Percentiles rank a stretch among this genome's conserved stretches.
Conservation (phyloP, 1,140 invertebrate genomes). For the Piezodorus guildinii region DNA sequence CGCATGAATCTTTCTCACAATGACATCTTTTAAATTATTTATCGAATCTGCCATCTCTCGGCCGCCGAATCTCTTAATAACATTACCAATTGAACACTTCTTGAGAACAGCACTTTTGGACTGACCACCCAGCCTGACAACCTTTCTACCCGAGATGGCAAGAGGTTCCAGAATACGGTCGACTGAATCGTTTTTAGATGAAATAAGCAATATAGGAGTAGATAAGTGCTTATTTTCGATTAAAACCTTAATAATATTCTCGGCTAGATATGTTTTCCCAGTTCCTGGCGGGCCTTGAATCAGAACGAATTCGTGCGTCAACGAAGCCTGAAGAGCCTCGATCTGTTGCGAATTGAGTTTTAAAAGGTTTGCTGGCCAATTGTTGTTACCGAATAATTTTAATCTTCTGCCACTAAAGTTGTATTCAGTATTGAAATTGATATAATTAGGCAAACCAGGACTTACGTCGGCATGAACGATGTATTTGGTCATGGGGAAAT, state of each 20-base stretch:
- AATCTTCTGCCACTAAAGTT: neutral
- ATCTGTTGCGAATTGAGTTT: slow-evolving; percentile 35
- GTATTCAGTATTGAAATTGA: neutral
- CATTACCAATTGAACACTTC: neutral
- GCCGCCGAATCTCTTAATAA: neutral
- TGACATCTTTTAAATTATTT: neutral
- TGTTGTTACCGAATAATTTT: neutral
- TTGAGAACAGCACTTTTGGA: slow-evolving; percentile 45
- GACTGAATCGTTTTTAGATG: slow-evolving; percentile 77
- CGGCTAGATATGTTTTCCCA: slow-evolving; percentile 62
- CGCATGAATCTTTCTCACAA: neutral
- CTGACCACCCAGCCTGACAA: slow-evolving; percentile 62
- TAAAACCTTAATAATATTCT: slow-evolving; percentile 49
- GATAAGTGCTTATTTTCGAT: slow-evolving; percentile 37
- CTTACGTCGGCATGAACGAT: slow-evolving; percentile 36
- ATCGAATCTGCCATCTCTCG: neutral
- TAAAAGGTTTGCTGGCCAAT: neutral
- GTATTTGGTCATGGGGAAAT: slow-evolving; percentile 52
- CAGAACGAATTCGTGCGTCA: slow-evolving; percentile 50
- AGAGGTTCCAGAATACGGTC: slow-evolving; percentile 77
- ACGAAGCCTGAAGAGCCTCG: slow-evolving; percentile 43
- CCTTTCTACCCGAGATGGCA: slow-evolving; percentile 38
- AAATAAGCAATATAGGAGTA: slow-evolving; percentile 61
- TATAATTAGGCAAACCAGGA: slow-evolving; percentile 35
- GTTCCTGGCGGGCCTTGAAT: slow-evolving; percentile 75